Evolutionary conservation across 2,113 vertebrate genomes (phyloP).

Genomic region (Phaethon lepturus): DNA sequence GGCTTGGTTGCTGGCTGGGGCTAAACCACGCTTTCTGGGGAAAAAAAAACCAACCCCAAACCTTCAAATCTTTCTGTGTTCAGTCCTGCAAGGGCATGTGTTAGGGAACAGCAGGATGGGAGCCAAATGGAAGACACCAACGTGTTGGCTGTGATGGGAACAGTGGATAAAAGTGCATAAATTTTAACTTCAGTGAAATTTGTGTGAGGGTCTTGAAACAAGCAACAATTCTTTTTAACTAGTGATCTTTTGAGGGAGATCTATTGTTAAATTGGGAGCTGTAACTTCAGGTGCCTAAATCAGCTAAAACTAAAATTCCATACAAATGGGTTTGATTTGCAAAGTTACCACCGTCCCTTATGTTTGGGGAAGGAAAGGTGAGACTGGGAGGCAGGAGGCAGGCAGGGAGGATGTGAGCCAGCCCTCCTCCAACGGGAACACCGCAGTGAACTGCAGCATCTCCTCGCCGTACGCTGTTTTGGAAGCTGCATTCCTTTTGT

Average conservation of each 20-base stretch:
- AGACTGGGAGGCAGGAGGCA: background rate
- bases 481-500: background rate
- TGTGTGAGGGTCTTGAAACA: background rate
- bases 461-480: background rate
- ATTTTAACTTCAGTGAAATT: background rate
- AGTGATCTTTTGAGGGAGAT: background rate
- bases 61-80: rapidly evolving
- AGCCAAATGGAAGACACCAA: background rate
- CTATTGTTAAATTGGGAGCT: background rate
- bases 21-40: background rate
- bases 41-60: background rate
- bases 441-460: background rate
- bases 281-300: background rate
- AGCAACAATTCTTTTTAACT: background rate
- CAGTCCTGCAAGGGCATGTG: rapidly evolving
- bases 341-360: background rate
- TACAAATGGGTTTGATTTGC: background rate
- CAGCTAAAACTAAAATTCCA: background rate
- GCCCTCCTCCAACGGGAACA: rapidly evolving
- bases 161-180: background rate
- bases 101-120: background rate
- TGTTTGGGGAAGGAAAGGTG: background rate
- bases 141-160: background rate
- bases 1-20: too few species aligned
- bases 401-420: background rate